Evolutionary conservation across 2,113 vertebrate genomes (phyloP).

Genomic region (Serinus canaria): DNA sequence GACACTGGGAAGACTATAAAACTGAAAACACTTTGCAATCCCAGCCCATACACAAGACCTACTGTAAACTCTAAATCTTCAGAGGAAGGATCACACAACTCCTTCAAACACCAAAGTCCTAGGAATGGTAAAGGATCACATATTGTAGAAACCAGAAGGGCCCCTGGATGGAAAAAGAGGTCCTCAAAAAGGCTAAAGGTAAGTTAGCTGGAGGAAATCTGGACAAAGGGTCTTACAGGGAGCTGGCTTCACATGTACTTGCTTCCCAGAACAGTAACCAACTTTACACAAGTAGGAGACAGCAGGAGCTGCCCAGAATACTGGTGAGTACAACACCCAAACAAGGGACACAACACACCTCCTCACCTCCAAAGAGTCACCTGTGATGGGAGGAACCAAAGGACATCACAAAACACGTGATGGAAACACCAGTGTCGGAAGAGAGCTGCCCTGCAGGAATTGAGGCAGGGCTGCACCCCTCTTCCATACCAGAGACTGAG

Average conservation of each 20-base stretch:
- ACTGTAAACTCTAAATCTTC: not conserved
- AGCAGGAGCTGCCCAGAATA: not conserved
- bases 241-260: not conserved
- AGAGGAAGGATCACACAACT: not conserved
- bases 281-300: rapidly evolving
- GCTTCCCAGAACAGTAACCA: not conserved
- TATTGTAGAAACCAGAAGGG: not conserved
- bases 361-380: not conserved
- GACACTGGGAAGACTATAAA: not conserved
- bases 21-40: not conserved
- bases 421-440: not conserved
- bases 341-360: not conserved
- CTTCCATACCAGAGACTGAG: rapidly evolving
- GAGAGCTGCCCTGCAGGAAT: not conserved
- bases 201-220: not conserved
- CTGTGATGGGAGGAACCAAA: not conserved
- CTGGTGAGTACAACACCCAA: not conserved
- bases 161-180: not conserved
- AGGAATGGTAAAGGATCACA: not conserved
- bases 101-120: not conserved
- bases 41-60: not conserved
- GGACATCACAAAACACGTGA: not conserved
- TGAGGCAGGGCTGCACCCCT: not conserved
- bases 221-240: not conserved
- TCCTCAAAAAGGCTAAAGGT: not conserved